A percentile compares a stretch with the other conserved stretches of the same genome.
These are phyloP conservation scores for Octonoba sinensis DNA, from an alignment of 2,888 invertebrate genomes.

Conservation along the genomic window DNA sequence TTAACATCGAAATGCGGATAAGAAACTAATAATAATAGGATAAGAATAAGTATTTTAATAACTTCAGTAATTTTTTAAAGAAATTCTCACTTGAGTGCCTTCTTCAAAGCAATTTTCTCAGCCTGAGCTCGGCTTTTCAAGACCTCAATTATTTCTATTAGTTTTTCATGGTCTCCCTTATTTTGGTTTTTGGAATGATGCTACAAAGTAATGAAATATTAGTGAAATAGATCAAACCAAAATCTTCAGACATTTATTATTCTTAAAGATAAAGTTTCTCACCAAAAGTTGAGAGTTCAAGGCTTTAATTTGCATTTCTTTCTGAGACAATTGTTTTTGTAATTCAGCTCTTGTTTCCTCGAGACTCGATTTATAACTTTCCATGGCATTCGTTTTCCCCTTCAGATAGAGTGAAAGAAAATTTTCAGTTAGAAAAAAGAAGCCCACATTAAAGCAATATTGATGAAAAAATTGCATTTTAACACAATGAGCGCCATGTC, in stretches of 20 bases:
- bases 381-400: constrained; percentile 31
- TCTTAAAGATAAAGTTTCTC: neutral
- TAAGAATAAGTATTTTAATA: too few species aligned
- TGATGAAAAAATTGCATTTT: too few species aligned
- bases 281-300: constrained; percentile 21
- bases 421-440: too few species aligned
- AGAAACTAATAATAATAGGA: too few species aligned
- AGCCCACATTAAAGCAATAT: too few species aligned
- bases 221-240: neutral
- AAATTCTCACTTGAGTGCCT: constrained; percentile 43
- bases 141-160: constrained; percentile 46
- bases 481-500: too few species aligned
- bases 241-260: neutral
- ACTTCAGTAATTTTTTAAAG: too few species aligned
- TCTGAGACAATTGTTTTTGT: constrained; percentile 16
- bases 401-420: neutral
- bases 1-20: too few species aligned
- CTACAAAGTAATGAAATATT: neutral
- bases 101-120: constrained; percentile 52
- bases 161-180: constrained; percentile 10
- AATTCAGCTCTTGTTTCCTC: constrained; percentile 38
- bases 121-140: constrained; percentile 23
- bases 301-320: constrained; percentile 42
- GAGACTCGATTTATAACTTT: constrained; percentile 45
- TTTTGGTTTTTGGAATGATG: neutral